Evolutionary conservation across 2,888 invertebrate species (phyloP).

Genomic region (Gryllus longicercus): DNA sequence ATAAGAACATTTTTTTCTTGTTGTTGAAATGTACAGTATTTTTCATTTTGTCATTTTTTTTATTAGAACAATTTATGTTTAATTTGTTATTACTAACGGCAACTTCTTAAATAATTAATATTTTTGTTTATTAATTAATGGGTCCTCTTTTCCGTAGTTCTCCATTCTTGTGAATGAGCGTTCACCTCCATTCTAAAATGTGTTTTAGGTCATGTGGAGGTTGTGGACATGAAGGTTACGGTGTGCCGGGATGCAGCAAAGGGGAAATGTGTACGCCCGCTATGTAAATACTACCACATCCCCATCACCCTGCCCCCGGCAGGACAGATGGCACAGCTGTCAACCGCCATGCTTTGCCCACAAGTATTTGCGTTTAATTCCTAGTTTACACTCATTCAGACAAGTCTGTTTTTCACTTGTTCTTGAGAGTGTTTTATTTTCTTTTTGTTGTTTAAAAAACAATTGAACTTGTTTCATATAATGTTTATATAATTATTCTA

Average conservation of each 20-base stretch:
- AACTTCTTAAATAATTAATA: too few relatives aligned
- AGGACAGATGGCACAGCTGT: constrained; percentile 61
- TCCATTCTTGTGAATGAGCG: too few relatives aligned
- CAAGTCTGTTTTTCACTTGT: constrained; percentile 32
- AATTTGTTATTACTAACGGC: too few relatives aligned
- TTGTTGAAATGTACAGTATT: too few relatives aligned
- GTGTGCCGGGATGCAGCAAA: constrained; percentile 95
- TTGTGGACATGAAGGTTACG: constrained; percentile 91
- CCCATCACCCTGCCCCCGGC: constrained; percentile 86
- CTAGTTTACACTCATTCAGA: constrained; percentile 33
- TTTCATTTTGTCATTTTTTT: too few relatives aligned
- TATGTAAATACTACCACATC: constrained; percentile 97
- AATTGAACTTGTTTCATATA: constrained; percentile 36
- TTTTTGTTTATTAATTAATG: too few relatives aligned
- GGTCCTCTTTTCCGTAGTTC: too few relatives aligned
- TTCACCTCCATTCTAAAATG: neutral
- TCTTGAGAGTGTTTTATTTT: constrained; percentile 32
- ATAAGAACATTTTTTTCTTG: too few relatives aligned
- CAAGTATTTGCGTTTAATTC: constrained; percentile 35
- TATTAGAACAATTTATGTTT: too few relatives aligned
- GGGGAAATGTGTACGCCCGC: constrained; percentile 87
- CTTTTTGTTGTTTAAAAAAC: constrained; percentile 33
- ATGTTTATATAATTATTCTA: constrained; percentile 33
- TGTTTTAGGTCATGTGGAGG: constrained; percentile 86
- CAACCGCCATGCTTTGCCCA: constrained; percentile 37